Conservation (phyloP, 2,888 invertebrate genomes). For the Acrobasis consociella region DNA sequence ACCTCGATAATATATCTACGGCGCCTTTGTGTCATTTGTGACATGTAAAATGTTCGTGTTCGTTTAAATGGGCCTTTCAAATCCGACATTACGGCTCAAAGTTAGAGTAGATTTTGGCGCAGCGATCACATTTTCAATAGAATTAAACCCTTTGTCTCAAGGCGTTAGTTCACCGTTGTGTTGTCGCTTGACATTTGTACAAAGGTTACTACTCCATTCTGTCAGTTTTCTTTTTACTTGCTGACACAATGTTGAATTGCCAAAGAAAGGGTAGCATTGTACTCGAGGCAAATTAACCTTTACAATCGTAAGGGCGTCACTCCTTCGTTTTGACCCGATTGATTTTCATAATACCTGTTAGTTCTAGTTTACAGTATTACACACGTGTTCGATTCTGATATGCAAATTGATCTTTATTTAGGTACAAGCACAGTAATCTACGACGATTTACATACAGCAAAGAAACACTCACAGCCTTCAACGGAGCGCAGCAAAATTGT, state of each 20-base stretch:
- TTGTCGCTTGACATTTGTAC: constrained; percentile 76
- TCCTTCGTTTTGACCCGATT: constrained; percentile 24
- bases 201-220: constrained; percentile 76
- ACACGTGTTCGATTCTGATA: constrained; percentile 26
- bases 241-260: constrained; percentile 67
- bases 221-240: constrained; percentile 72
- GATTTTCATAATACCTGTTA: constrained; percentile 24
- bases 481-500: constrained; percentile 46
- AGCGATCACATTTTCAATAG: constrained; percentile 50
- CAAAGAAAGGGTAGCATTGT: constrained; percentile 73
- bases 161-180: constrained; percentile 65
- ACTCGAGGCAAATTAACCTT: constrained; percentile 67
- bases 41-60: constrained; percentile 49
- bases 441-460: constrained; percentile 37
- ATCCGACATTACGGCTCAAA: constrained; percentile 46
- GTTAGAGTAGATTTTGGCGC: constrained; percentile 58
- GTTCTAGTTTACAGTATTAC: constrained; percentile 29
- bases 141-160: constrained; percentile 80
- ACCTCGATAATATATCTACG: constrained; percentile 57
- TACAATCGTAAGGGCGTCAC: constrained; percentile 46
- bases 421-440: constrained; percentile 25
- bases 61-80: constrained; percentile 37
- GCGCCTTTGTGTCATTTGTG: constrained; percentile 58
- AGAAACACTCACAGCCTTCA: constrained; percentile 37
- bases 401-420: neutral